Evolutionary conservation across 2,797 vertebrate genomes (phyloP).

Genomic region (Anomalospiza imberbis): DNA sequence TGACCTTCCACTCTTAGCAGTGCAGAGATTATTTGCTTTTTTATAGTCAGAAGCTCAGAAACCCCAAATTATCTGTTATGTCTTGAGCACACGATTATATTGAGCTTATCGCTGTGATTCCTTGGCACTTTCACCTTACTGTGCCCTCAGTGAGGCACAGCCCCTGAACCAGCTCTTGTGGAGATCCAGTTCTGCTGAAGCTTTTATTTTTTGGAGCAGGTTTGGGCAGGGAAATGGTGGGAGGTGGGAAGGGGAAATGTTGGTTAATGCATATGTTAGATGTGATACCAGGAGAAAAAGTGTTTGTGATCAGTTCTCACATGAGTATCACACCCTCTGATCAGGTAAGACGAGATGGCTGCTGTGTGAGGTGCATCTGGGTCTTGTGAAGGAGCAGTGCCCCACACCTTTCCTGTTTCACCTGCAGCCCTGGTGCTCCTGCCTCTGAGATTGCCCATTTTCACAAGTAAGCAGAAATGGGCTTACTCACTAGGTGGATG

Average conservation of each 20-base stretch:
- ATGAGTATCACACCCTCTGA: not conserved
- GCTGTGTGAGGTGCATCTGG: not conserved
- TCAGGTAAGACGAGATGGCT: not conserved
- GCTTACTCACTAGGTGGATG: slow-evolving; percentile 37
- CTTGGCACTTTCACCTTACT: not conserved
- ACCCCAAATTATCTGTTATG: not conserved
- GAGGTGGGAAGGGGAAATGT: not conserved
- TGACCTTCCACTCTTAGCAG: not conserved
- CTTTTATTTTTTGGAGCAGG: not conserved
- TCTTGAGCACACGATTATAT: slow-evolving; percentile 21
- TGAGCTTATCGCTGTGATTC: not conserved
- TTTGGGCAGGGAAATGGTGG: not conserved
- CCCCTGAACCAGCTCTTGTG: not conserved
- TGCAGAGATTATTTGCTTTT: not conserved
- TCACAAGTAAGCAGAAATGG: slow-evolving; percentile 19
- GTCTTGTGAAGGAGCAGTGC: not conserved
- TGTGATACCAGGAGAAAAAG: not conserved
- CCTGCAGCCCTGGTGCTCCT: not conserved
- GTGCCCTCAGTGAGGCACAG: not conserved
- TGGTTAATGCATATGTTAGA: not conserved
- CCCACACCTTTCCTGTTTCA: not conserved
- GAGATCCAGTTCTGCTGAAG: not conserved
- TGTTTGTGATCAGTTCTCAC: not conserved
- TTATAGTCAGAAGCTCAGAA: not conserved
- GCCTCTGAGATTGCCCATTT: not conserved